phyloP scores from a whole-genome alignment of 2,797 vertebrate genomes.

The Chloroceryle amazona region DNA sequence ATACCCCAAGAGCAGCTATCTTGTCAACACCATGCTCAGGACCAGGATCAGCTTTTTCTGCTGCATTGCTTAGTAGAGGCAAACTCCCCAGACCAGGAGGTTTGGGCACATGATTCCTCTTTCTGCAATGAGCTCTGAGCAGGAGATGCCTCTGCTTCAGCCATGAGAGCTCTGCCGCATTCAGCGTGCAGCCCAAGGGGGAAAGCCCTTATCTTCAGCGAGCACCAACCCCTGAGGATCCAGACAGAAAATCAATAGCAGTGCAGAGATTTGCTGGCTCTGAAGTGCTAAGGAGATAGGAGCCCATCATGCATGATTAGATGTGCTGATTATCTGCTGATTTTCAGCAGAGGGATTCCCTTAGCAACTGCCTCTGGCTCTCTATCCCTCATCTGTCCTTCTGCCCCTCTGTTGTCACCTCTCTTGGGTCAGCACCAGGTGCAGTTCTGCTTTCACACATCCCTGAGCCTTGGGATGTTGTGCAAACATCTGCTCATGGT shows the following conservation, averaged over 20 bases:
- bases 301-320: not conserved
- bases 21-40: not conserved
- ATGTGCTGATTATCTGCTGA: constrained; percentile 14
- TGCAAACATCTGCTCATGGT: not conserved
- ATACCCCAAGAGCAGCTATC: not conserved
- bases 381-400: not conserved
- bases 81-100: not conserved
- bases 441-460: not conserved
- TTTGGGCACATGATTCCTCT: not conserved
- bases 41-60: not conserved
- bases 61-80: not conserved
- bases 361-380: not conserved
- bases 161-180: not conserved
- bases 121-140: not conserved
- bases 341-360: not conserved
- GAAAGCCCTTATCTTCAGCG: constrained; percentile 1
- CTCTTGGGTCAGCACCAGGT: not conserved
- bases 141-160: not conserved
- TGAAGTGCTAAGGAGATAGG: not conserved
- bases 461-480: not conserved
- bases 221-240: not conserved
- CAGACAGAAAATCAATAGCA: constrained; percentile 31
- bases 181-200: not conserved
- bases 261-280: constrained; percentile 26
- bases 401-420: not conserved